Conservation (phyloP, 2,888 invertebrate genomes). For the Autographa gamma region DNA sequence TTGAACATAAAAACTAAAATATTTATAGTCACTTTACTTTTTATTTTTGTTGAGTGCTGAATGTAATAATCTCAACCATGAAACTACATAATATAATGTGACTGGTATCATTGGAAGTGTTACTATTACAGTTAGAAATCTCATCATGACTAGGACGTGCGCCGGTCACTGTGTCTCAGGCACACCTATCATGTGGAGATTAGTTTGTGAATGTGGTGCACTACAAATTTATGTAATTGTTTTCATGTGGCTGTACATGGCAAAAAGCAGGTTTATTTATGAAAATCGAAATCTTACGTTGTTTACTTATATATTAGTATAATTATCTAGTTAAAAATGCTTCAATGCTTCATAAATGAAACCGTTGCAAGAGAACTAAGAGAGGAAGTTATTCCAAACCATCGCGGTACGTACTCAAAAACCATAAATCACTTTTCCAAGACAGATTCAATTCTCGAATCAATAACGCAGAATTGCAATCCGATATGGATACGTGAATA, state of each 20-base stretch:
- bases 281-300: no score
- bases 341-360: background rate
- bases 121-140: slow-evolving; percentile 33
- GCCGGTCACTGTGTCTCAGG: slow-evolving; percentile 19
- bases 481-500: slow-evolving; percentile 43
- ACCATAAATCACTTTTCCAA: slow-evolving; percentile 33
- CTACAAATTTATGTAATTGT: background rate
- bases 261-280: no score
- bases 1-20: no score
- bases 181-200: background rate
- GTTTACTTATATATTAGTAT: no score
- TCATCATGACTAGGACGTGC: slow-evolving; percentile 3
- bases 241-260: background rate
- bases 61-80: no score
- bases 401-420: slow-evolving; percentile 7
- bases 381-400: slow-evolving; percentile 12
- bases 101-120: background rate
- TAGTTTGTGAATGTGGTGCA: background rate
- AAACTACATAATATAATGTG: no score
- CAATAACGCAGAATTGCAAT: slow-evolving; percentile 48
- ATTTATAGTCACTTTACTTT: no score
- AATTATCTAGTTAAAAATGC: no score
- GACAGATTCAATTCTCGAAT: slow-evolving; percentile 53
- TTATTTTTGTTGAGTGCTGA: no score
- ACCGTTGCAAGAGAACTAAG: background rate